Conservation (phyloP, 1,140 invertebrate species). For the Danaus plexippus region DNA sequence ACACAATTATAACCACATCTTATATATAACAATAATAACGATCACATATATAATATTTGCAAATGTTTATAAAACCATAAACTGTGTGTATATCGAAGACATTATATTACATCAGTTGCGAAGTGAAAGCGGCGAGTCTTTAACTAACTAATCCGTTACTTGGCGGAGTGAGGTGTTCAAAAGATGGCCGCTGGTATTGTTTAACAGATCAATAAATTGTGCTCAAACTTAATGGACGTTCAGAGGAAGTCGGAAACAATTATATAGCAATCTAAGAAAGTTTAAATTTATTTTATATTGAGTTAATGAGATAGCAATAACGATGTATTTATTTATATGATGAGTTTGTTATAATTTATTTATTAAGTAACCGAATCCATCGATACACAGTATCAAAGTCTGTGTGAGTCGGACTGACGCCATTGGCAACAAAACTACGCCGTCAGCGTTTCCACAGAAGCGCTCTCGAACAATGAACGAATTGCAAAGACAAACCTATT, state of each 20-base stretch:
- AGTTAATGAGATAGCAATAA: too few species aligned
- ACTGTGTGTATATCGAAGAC: too few species aligned
- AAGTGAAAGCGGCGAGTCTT: too few species aligned
- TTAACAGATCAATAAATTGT: conserved; percentile 20
- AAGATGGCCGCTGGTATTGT: conserved; percentile 24
- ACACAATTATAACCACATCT: too few species aligned
- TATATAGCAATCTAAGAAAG: background rate
- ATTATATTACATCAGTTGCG: too few species aligned
- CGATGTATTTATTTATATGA: too few species aligned
- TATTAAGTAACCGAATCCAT: background rate
- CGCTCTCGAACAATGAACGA: conserved; percentile 22
- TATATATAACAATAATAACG: too few species aligned
- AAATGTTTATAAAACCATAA: too few species aligned
- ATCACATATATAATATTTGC: too few species aligned
- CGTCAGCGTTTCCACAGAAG: conserved; percentile 20
- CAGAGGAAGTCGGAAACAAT: background rate
- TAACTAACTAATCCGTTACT: too few species aligned
- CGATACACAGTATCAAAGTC: conserved; percentile 12
- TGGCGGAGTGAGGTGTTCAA: background rate
- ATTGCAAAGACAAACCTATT: conserved; percentile 22
- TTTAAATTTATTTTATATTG: too few species aligned
- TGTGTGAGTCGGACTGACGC: conserved; percentile 9
- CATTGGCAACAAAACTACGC: conserved; percentile 15
- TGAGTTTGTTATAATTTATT: too few species aligned
- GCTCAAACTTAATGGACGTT: conserved; percentile 6